Percentiles rank a stretch among this genome's conserved stretches.
Conservation (phyloP, 2,113 vertebrate species). For the Patagioenas fasciata region DNA sequence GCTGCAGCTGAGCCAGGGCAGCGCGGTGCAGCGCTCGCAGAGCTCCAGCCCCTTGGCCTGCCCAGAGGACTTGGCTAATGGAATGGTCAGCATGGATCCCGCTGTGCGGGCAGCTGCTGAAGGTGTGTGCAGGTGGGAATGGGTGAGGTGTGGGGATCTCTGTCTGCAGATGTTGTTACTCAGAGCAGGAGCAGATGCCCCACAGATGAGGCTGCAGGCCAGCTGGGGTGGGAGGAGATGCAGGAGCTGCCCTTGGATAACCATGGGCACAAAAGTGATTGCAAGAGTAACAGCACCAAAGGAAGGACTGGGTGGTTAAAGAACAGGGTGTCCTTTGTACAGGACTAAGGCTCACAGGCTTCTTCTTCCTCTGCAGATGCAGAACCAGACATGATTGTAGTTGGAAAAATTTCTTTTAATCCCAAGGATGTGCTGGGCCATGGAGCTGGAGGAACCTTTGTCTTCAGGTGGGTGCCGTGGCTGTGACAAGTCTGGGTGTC, state of each 20-base stretch:
- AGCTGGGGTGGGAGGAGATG: background rate
- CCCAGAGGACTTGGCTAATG: background rate
- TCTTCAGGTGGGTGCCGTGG: conserved; percentile 84
- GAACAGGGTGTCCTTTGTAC: background rate
- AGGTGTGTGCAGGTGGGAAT: conserved; percentile 6
- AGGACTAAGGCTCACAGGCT: background rate
- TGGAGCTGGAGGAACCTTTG: conserved; percentile 91
- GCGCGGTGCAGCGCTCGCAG: fast-evolving
- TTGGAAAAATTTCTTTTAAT: conserved; percentile 94
- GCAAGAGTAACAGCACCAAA: background rate
- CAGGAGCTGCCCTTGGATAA: background rate
- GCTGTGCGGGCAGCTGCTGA: background rate
- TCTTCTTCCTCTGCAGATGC: conserved; percentile 1
- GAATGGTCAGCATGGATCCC: fast-evolving
- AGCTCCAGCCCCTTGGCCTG: background rate
- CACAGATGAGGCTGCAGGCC: background rate
- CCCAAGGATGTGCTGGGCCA: conserved; percentile 88
- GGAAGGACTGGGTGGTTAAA: background rate
- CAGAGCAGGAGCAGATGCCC: background rate
- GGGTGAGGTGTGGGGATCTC: background rate
- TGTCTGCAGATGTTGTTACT: background rate
- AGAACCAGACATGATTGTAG: conserved; percentile 72
- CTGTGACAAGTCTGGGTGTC: background rate
- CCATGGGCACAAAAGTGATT: background rate
- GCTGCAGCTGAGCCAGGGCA: background rate